Evolutionary conservation across 2,888 invertebrate species (phyloP), one percentile per base, ranked within the genome.

Genomic region (Cyclophora albipunctata): DNA sequence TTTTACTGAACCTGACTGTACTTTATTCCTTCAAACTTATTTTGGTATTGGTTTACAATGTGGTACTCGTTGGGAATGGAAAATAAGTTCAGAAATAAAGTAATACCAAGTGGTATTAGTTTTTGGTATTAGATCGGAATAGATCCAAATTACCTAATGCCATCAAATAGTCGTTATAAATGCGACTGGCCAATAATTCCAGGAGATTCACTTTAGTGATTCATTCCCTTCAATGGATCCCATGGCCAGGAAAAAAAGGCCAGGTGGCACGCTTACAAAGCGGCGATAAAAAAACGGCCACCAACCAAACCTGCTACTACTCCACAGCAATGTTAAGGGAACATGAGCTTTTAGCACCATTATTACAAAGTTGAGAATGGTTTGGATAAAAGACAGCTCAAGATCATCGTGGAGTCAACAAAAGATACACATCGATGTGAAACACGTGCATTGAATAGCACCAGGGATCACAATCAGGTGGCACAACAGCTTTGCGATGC

Each of bases 201-300:
- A 68, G 66, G 62, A 66, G 68, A 66, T 67, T 69, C 66, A 74
- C 75, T 70, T 71, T 75, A 76, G 76, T 81, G 78, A 81, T 80
- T 84, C 78, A 81, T 75, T 69, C 69, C 58, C 68, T 77, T 81
- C 71, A 82, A 83, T 84, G 75, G 75, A 73, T 70, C 69, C 71
- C 69, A 74, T 70, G 70, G 65, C 60, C 73, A 75, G 71, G 76
- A 84, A 37, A 85, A 86, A 86, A 84, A 80, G 75, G 70, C 86
- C 86, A 86, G 86, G 85, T 86, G 86, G 82, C 78, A 75, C 74
- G 75, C 69, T 78, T 74, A 78, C 75, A 75, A 76, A 75, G 75
- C 71, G 70, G 64, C 67, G 72, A 69, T 75, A 79, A 81, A 77
- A 79, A 85, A 82, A 73, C 70, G 69, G 69, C 60, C 66, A 72